Base-by-base conservation (phyloP, 2,797 vertebrate species). In the Halcyon chelicuti region DNA sequence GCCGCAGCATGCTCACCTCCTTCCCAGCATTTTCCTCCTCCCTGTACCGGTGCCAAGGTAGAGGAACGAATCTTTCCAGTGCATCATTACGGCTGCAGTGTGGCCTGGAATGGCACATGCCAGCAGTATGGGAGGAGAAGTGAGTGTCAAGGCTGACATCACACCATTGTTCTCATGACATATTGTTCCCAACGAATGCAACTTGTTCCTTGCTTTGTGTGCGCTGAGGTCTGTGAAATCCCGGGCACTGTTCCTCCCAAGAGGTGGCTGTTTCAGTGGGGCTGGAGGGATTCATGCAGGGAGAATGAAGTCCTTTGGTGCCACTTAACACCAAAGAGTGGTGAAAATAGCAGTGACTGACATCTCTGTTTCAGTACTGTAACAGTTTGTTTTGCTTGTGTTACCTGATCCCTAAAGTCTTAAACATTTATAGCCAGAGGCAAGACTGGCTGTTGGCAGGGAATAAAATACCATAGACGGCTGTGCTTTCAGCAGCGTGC, bases 331-430 rank as follows among this genome's bases (percentile, higher is more conserved):
- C 57, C 65, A 71, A 54, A 7, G n/a, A 51, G n/a, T 57, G 82
- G 47, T 94, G 78, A 67, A 58, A 74, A 60, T 9, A 80, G 81
- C 40, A 26, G 25, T 39, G 63, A 23, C 39, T 85, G 60, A 20
- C 76, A 67, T 17, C 62, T 67, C 39, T 44, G 26, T 25, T 29
- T 51, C 44, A 39, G 31, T 52, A 35, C 31, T 63, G 17, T n/a
- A 15, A n/a, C 23, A 21, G 66, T 12, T 94, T 52, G 7, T 75
- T 91, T 71, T 39, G 26, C 85, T 14, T 7, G 25, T 47, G 61
- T 49, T 90, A 88, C 85, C 93, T 91, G 75, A 8, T 83, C 75
- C 76, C 72, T 58, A 1, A 73, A 54, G 93, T 5, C 61, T 49
- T 29, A 39, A 14, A 31, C n/a, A 19, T 80, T 71, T 11, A 54